phyloP scores from a whole-genome alignment of 2,888 invertebrate species.

The Dione vanillae region DNA sequence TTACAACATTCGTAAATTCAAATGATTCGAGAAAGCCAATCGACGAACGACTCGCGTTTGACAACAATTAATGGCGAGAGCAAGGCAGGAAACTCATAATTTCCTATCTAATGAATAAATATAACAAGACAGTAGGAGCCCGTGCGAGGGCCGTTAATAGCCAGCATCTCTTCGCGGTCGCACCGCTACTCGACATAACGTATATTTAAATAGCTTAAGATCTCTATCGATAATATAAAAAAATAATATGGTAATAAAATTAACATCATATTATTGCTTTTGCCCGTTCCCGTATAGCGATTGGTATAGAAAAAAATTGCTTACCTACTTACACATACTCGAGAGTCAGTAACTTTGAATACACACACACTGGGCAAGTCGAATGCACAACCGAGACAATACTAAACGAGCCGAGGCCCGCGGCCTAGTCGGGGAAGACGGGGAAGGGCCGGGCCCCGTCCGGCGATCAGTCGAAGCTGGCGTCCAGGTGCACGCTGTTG shows the following conservation, averaged over 20 bases:
- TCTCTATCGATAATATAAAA: conserved; percentile 81
- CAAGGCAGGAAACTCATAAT: conserved; percentile 77
- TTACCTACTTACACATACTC: conserved; percentile 79
- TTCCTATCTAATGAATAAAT: conserved; percentile 83
- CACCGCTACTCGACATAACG: conserved; percentile 79
- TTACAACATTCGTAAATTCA: conserved; percentile 3
- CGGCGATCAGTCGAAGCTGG: conserved; percentile 81
- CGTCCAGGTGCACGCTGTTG: conserved; percentile 80
- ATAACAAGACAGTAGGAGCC: conserved; percentile 78
- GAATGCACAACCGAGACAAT: conserved; percentile 83
- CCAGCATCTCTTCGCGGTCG: conserved; percentile 82
- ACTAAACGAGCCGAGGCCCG: conserved; percentile 70
- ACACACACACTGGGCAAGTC: conserved; percentile 78
- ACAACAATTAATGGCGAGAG: not conserved
- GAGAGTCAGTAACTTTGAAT: conserved; percentile 50
- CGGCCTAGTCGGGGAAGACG: conserved; percentile 79
- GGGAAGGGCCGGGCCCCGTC: conserved; percentile 56
- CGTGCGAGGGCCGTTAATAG: conserved; percentile 72
- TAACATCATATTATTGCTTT: conserved; percentile 85
- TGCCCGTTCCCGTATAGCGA: conserved; percentile 85
- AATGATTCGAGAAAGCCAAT: not conserved
- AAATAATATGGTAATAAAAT: conserved; percentile 85
- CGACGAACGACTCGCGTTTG: not conserved
- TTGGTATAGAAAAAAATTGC: conserved; percentile 83
- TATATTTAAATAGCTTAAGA: conserved; percentile 78